phyloP scores from a whole-genome alignment of 2,888 invertebrate genomes.

The Perdita meconis region DNA sequence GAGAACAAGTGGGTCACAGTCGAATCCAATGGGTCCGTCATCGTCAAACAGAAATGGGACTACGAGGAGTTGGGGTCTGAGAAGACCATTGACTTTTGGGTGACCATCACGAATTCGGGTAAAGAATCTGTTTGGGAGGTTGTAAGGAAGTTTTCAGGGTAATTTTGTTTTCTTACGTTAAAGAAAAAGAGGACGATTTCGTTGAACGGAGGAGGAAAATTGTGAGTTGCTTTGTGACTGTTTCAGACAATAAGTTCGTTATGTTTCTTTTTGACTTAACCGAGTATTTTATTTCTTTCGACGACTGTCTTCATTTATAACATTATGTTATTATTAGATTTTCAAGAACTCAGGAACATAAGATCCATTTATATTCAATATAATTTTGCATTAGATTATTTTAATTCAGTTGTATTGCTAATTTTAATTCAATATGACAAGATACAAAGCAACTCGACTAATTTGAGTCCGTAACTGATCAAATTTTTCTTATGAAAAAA shows the following conservation, averaged over 20 bases:
- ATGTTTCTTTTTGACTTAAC: too few species aligned
- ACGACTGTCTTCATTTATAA: too few species aligned
- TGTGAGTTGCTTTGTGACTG: not conserved
- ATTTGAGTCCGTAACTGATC: too few species aligned
- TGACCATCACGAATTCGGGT: slow-evolving; percentile 95
- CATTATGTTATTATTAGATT: too few species aligned
- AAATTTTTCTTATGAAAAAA: too few species aligned
- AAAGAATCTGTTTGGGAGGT: slow-evolving; percentile 74
- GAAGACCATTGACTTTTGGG: slow-evolving; percentile 98
- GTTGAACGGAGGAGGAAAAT: not conserved
- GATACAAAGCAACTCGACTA: too few species aligned
- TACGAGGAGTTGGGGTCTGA: slow-evolving; percentile 97
- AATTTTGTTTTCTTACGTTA: not conserved
- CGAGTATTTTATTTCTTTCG: too few species aligned
- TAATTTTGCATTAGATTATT: too few species aligned
- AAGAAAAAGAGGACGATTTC: not conserved
- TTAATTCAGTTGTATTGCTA: too few species aligned
- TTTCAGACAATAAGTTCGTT: not conserved
- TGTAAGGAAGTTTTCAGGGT: not conserved
- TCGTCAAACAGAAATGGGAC: slow-evolving; percentile 98
- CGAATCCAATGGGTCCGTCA: slow-evolving; percentile 95
- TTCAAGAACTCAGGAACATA: too few species aligned
- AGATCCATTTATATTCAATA: too few species aligned
- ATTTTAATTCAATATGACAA: too few species aligned
- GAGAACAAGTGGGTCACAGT: slow-evolving; percentile 98